Conservation (phyloP, 2,888 invertebrate species). For the Dichetophora obliterata region DNA sequence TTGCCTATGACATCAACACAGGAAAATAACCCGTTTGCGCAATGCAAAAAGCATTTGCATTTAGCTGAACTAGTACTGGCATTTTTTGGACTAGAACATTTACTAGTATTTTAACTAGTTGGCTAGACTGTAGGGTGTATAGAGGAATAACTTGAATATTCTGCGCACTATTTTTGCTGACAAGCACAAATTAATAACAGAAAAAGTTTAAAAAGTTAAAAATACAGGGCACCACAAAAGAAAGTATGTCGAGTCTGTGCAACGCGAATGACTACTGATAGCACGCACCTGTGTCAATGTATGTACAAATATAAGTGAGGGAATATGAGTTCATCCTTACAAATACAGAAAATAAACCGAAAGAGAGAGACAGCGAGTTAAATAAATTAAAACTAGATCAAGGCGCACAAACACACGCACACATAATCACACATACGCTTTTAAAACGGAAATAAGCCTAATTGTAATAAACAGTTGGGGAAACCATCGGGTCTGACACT, state of each 20-base stretch:
- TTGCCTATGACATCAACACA: too few species aligned
- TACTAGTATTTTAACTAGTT: too few species aligned
- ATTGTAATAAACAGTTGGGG: too few species aligned
- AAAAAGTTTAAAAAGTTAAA: slow-evolving; percentile 15
- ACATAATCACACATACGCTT: not conserved
- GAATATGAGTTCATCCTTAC: not conserved
- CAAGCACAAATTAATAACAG: not conserved
- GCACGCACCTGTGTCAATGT: slow-evolving; percentile 40
- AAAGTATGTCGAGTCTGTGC: not conserved
- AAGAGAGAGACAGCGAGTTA: too few species aligned
- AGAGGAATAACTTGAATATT: not conserved
- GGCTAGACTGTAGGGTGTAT: too few species aligned
- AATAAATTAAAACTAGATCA: too few species aligned
- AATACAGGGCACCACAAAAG: not conserved
- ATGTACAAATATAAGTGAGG: not conserved
- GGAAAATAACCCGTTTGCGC: too few species aligned
- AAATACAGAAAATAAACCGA: too few species aligned
- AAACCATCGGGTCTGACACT: too few species aligned
- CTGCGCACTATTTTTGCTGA: not conserved
- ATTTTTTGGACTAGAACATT: too few species aligned
- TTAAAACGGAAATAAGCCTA: not conserved
- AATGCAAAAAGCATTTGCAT: too few species aligned
- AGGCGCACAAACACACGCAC: not conserved
- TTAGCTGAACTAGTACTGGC: too few species aligned
- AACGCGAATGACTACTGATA: slow-evolving; percentile 4